Base-by-base conservation (phyloP, 2,888 invertebrate species). In the Sphecodes monilicornis region DNA sequence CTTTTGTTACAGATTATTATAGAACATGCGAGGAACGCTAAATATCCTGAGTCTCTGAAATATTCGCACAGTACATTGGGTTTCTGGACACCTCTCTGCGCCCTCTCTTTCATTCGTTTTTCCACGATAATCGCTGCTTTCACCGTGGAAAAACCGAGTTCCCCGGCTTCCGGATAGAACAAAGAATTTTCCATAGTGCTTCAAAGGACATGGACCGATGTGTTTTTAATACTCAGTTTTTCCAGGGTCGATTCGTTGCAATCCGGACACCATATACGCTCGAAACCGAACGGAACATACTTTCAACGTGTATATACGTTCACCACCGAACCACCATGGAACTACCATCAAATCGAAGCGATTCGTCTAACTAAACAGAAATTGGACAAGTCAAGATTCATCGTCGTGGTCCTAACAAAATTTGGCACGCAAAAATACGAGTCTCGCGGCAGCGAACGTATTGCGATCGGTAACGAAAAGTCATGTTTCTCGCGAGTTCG, bases 11-110 rank as follows among this genome's bases (percentile, higher is more conserved):
- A 76, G 83, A 89, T 89, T 88, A 82, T 85, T 81, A 84, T 68
- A 68, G 79, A 78, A 90, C 85, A 84, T 85, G 85, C 85, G 84
- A 90, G 90, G 86, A 89, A 89, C 89, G 83, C 90, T 90, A 87
- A 87, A 83, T 76, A 76, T 84, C 90, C 89, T 89, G 85, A 90
- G 87, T 87, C 80, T 84, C 84, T 86, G 87, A 80, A 89, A 78
- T 18, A 76, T 68, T 84, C 66, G 46, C 80, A 60, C 60, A 18
- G 32, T 64, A 66, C 43, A 10, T n/a, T 11, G 60, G 66, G n/a
- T n/a, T n/a, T 54, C 60, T 80, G 74, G 78, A n/a, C 79, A 75
- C 71, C 6, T 43, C 22, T 50, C 64, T 26, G 26, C 29, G 16
- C 6, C 5, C 29, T 71, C 16, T n/a, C n/a, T 29, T n/a, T 43